Percentiles rank a stretch among this genome's conserved stretches.
phyloP scores from a whole-genome alignment of 2,797 vertebrate species.

The Todus mexicanus region DNA sequence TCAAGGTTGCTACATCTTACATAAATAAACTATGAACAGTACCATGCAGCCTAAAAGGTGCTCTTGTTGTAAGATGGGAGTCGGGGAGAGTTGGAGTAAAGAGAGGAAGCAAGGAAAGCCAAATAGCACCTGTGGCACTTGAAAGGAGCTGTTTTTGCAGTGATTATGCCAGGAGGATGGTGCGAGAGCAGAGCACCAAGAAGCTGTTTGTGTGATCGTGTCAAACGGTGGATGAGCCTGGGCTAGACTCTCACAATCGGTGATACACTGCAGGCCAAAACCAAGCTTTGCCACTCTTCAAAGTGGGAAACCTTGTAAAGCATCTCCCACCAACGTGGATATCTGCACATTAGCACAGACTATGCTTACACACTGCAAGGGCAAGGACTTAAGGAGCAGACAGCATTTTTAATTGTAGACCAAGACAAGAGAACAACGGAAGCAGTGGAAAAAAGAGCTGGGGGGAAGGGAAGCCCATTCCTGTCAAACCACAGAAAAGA shows the following conservation, averaged over 20 bases:
- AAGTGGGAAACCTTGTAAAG: neutral
- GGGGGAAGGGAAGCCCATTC: neutral
- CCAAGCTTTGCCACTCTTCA: neutral
- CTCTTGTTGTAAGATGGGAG: neutral
- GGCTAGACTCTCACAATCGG: neutral
- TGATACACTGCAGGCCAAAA: neutral
- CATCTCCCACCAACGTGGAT: neutral
- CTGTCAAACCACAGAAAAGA: neutral
- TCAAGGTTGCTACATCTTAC: neutral
- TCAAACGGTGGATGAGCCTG: neutral
- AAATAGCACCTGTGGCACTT: neutral
- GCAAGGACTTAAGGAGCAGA: neutral
- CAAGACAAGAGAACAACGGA: neutral
- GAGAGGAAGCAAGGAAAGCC: neutral
- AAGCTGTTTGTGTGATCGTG: neutral
- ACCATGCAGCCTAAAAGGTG: neutral
- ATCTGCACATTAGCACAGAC: neutral
- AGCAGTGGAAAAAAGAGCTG: rapidly evolving
- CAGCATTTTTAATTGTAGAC: neutral
- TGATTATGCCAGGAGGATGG: neutral
- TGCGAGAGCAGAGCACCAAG: neutral
- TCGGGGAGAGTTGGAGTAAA: neutral
- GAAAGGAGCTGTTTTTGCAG: neutral
- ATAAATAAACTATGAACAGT: neutral
- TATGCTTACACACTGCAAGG: neutral